Conservation (phyloP, 2,888 invertebrate genomes). For the Aphodius sticticus region DNA sequence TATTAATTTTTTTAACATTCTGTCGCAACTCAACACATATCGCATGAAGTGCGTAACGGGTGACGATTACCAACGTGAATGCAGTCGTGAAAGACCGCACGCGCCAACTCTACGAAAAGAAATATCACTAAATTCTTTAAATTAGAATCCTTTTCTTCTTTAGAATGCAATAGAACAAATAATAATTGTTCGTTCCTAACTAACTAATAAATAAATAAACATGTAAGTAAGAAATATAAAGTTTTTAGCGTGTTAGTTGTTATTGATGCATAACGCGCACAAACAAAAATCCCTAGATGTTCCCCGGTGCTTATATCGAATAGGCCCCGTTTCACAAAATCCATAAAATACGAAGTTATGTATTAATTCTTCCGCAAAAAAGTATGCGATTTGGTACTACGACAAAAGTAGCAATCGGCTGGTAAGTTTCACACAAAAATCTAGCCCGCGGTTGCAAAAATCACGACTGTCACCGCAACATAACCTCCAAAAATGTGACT, state of each 20-base stretch:
- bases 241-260: too few relatives aligned
- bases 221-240: too few relatives aligned
- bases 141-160: neutral
- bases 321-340: too few relatives aligned
- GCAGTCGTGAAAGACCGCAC: neutral
- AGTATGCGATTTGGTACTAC: conserved; percentile 7
- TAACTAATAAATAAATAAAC: too few relatives aligned
- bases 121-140: neutral
- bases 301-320: too few relatives aligned
- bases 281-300: conserved; percentile 8
- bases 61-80: neutral
- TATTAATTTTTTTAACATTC: conserved; percentile 50
- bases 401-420: conserved; percentile 11
- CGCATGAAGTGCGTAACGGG: conserved; percentile 29
- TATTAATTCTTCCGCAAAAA: neutral
- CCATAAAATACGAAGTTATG: conserved; percentile 5
- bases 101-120: conserved; percentile 7
- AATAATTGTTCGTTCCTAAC: too few relatives aligned
- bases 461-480: conserved; percentile 17
- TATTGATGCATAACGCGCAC: too few relatives aligned
- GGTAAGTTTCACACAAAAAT: conserved; percentile 17
- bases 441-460: conserved; percentile 60
- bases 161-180: too few relatives aligned
- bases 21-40: conserved; percentile 33
- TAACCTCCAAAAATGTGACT: conserved; percentile 38